Evolutionary conservation across 2,797 vertebrate species (phyloP).

Genomic region (Threskiornis aethiopicus): DNA sequence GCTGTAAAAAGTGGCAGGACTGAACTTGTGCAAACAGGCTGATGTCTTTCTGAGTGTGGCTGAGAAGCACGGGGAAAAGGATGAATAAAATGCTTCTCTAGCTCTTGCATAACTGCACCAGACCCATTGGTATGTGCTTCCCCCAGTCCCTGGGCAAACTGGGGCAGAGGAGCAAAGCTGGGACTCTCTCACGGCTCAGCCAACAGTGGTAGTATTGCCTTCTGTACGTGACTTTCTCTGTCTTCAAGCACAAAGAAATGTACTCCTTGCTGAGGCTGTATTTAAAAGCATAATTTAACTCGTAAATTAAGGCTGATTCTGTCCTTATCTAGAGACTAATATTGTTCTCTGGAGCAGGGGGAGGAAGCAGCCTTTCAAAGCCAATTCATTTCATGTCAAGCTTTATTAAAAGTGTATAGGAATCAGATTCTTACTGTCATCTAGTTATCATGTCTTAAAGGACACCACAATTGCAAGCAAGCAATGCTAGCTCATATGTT

Average conservation of each 20-base stretch:
- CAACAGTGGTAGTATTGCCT: not conserved
- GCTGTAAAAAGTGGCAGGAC: not conserved
- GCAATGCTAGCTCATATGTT: rapidly evolving
- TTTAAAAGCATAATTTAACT: not conserved
- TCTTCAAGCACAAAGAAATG: not conserved
- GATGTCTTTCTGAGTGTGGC: not conserved
- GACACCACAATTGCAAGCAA: not conserved
- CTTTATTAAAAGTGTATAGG: not conserved
- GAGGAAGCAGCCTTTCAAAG: not conserved
- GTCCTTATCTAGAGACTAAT: not conserved
- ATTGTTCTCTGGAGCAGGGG: not conserved
- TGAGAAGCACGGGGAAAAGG: not conserved
- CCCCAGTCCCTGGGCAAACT: not conserved
- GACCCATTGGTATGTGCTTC: not conserved
- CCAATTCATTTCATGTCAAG: not conserved
- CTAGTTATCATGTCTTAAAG: not conserved
- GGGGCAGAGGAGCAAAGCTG: not conserved
- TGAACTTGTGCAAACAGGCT: conserved; percentile 4
- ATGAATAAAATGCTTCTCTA: not conserved
- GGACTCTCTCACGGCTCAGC: not conserved
- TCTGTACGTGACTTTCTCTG: not conserved
- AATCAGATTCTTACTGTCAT: not conserved
- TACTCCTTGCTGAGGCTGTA: not conserved
- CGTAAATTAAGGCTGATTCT: not conserved
- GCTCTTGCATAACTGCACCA: not conserved